Evolutionary conservation across 2,888 invertebrate genomes (phyloP).

Genomic region (Eudemis profundana): DNA sequence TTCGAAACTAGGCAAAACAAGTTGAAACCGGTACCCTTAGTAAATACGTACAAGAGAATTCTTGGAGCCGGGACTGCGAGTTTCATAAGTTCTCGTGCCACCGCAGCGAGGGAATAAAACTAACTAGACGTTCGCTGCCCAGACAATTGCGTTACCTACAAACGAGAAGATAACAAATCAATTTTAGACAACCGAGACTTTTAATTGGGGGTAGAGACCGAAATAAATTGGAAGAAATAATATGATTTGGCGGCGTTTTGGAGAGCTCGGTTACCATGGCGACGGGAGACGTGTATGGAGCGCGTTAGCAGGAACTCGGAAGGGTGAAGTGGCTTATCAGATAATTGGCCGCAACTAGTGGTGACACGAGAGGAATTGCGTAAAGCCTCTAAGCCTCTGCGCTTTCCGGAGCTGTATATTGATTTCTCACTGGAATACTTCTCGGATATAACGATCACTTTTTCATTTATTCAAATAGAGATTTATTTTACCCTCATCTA

Average conservation of each 20-base stretch:
- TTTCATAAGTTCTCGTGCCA: constrained; percentile 45
- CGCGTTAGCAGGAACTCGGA: constrained; percentile 43
- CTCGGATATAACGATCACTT: no score
- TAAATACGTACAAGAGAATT: constrained; percentile 40
- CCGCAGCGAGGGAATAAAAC: constrained; percentile 49
- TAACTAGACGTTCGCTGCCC: constrained; percentile 57
- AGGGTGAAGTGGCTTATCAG: constrained; percentile 71
- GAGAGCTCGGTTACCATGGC: constrained; percentile 58
- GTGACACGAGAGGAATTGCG: constrained; percentile 60
- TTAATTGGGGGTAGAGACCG: constrained; percentile 58
- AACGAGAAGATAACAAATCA: constrained; percentile 66
- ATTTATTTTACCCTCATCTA: background rate
- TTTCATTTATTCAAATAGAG: background rate
- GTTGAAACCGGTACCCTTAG: constrained; percentile 34
- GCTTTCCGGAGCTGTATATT: constrained; percentile 46
- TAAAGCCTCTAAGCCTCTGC: constrained; percentile 47
- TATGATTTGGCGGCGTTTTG: constrained; percentile 62
- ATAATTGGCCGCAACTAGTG: constrained; percentile 75
- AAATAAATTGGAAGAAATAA: constrained; percentile 59
- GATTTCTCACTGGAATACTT: constrained; percentile 7
- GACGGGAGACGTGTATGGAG: constrained; percentile 52
- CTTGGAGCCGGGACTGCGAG: constrained; percentile 31
- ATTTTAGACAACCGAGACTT: constrained; percentile 61
- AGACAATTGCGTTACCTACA: constrained; percentile 69
- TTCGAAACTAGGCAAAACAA: constrained; percentile 41